These are phyloP conservation scores for Lasiommata megera DNA, from an alignment of 2,888 invertebrate species.

Conservation along the genomic window DNA sequence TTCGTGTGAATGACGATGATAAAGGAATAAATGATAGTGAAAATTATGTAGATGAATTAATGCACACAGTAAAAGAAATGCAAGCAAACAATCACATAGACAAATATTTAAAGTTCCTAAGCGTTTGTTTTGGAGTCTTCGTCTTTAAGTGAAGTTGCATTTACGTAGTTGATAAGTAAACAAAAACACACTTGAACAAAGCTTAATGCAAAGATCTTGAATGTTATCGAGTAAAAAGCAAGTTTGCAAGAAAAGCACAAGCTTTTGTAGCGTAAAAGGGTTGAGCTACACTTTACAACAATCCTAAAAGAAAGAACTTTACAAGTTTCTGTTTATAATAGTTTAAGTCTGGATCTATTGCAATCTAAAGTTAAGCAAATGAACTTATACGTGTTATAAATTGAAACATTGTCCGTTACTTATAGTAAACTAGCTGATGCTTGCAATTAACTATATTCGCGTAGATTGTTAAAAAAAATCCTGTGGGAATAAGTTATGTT, in stretches of 20 bases:
- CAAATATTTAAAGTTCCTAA: not conserved
- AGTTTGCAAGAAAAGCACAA: constrained; percentile 17
- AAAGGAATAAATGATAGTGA: no score
- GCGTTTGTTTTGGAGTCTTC: no score
- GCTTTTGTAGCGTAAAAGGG: constrained; percentile 14
- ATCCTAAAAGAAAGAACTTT: not conserved
- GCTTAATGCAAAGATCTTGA: constrained; percentile 1
- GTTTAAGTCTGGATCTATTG: not conserved
- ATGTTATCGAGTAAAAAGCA: constrained; percentile 8
- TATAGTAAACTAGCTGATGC: no score
- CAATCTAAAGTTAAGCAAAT: not conserved
- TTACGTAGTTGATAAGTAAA: constrained; percentile 5
- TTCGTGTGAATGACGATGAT: no score
- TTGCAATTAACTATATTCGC: no score
- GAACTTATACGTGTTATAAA: not conserved
- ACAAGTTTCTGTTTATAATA: not conserved
- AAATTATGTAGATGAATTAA: no score
- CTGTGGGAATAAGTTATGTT: no score
- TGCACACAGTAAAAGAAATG: no score
- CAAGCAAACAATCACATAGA: not conserved
- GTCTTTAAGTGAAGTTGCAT: not conserved
- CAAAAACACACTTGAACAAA: constrained; percentile 6
- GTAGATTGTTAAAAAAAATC: no score
- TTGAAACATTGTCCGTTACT: no score
- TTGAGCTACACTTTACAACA: constrained; percentile 5